Base-by-base conservation (phyloP, 1,140 invertebrate genomes). In the Heliothis subflexa region DNA sequence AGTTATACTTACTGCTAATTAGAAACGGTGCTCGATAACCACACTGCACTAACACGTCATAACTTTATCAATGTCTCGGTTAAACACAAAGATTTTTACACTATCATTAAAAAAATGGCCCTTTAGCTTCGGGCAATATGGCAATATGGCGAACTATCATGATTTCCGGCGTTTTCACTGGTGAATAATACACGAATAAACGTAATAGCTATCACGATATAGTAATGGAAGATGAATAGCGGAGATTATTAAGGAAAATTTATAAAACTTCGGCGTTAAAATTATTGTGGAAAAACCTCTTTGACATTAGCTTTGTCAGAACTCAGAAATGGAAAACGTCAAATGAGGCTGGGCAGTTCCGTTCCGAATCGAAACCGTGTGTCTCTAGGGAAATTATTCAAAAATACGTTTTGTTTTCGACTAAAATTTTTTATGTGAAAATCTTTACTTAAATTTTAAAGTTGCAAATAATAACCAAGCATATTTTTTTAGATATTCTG, bases 71-170 rank as follows among this genome's bases (percentile, higher is more conserved):
- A 74, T 55, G 50, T 16, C 25, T 71, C 28, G 11, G 50, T 28
- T 61, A 55, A 74, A 45, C 75, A 81, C 68, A 78, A 81, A 81
- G 76, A 78, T 78, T 45, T 78, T 78, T 61, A 52, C 50, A 50
- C 74, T 54, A 55, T 18, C 33, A 40, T 40, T 9, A 40, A 47
- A 61, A 68, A 78, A 78, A 75, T 78, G 76, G 62, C 72, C 33
- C 33, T 40, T 70, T 54, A 25, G 21, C 68, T 25, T 33, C 2
- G 5, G 47, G 52, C 9, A 49, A 55, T 33, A 16, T 16, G 33
- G 18, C 13, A 55, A 33, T 13, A 71, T 55, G 21, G 28, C 50
- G 52, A 14, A 71, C 21, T 55, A 14, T n/a, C 21, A 40, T 33
- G 52, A 10, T 33, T 33, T 33, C 2, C 52, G 28, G 4, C n/a